Evolutionary conservation across 2,113 vertebrate species (phyloP), one percentile per base, ranked within the genome.

Genomic region (Lagopus leucura): DNA sequence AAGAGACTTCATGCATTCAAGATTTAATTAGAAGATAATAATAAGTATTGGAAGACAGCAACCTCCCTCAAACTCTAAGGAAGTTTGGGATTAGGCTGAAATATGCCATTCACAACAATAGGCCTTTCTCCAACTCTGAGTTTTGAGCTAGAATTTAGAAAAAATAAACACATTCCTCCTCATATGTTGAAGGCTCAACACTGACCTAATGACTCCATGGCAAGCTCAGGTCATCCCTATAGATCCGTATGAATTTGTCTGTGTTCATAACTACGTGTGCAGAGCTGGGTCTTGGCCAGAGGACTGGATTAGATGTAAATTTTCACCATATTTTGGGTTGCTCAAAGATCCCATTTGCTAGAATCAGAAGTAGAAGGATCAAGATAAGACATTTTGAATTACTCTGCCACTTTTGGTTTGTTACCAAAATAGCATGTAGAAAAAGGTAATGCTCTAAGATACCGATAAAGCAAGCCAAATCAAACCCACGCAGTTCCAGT

Each of bases 91-190:
- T 89, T 89, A 85, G 48, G 32, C 4, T 75, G 76, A 82, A 91
- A 84, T 48, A 40, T 74, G n/a, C 27, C 15, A 0, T 52, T 80
- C 91, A 90, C 78, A 40, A 78, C 79, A 70, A 34, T 1, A 55
- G 52, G 27, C 25, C 27, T 15, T 63, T 74, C 42, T 66, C 69
- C 47, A 34, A 45, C 1, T 3, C 45, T 36, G 18, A 83, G 48
- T 47, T 95, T 83, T 88, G 91, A 88, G 52, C 18, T 45, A 28
- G 69, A 66, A 14, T 34, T 65, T 54, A 78, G 65, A 52, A 94
- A 94, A 94, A 95, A 91, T 81, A 94, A 89, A 74, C 48, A 80
- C 84, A 61, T 78, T 69, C 61, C 24, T 93, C 14, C 14, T 70
- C 45, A 18, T 16, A 19, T 2, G 4, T 47, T 80, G 75, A 67